Conservation (phyloP, 64 coral and sea anemone genomes). For the Montipora efflorescens region DNA sequence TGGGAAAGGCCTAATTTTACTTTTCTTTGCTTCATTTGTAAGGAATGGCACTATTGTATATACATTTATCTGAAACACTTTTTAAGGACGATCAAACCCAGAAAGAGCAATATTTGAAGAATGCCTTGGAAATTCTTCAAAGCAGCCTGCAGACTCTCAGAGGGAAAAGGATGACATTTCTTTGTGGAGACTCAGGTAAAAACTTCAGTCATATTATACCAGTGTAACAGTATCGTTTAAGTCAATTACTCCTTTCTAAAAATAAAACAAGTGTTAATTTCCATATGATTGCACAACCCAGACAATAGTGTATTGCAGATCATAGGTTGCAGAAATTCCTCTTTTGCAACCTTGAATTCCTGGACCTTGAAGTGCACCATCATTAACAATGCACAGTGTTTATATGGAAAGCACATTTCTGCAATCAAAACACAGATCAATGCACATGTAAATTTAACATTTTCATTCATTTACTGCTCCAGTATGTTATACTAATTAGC, state of each 20-base stretch:
- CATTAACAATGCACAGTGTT: too few relatives aligned
- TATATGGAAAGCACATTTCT: too few relatives aligned
- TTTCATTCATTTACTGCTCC: neutral
- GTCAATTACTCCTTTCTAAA: neutral
- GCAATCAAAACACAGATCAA: too few relatives aligned
- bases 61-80: conserved; percentile 83
- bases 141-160: conserved; percentile 50
- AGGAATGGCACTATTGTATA: conserved; percentile 90
- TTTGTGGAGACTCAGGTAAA: conserved; percentile 97
- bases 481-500: neutral
- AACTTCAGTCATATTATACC: neutral
- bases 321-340: too few relatives aligned
- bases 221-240: neutral
- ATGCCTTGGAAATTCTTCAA: conserved; percentile 81
- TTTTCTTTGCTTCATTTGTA: neutral
- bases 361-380: too few relatives aligned
- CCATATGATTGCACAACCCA: too few relatives aligned
- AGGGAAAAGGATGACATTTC: conserved; percentile 82
- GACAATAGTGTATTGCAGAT: too few relatives aligned
- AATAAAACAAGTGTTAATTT: too few relatives aligned
- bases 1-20: neutral
- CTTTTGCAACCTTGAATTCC: too few relatives aligned
- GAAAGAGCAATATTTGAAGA: conserved; percentile 55
- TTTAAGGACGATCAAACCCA: conserved; percentile 59
- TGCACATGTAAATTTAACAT: too few relatives aligned